Conservation (phyloP, 2,797 vertebrate species). For the Vespertilio murinus region DNA sequence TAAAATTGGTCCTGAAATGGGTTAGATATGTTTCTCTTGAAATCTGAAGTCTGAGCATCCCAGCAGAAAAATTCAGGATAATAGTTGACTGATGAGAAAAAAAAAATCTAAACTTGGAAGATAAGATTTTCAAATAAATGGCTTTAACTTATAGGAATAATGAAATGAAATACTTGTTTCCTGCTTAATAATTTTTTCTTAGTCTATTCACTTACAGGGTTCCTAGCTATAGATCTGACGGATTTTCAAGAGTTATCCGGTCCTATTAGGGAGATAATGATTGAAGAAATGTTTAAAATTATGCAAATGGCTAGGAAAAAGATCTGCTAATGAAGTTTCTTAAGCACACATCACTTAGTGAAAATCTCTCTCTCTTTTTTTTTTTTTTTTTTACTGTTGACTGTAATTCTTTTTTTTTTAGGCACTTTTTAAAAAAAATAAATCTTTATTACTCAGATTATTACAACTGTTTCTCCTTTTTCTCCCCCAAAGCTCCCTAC, state of each 20-base stretch:
- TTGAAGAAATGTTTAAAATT: constrained; percentile 11
- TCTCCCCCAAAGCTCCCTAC: no score
- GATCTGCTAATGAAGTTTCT: not conserved
- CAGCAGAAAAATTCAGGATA: constrained; percentile 5
- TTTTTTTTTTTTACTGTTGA: not conserved
- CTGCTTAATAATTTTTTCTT: constrained; percentile 27
- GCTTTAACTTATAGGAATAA: not conserved
- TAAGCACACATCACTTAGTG: no score
- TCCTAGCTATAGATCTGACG: not conserved
- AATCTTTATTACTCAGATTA: no score
- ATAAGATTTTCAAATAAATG: constrained; percentile 16
- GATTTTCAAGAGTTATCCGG: constrained; percentile 3
- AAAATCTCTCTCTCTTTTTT: no score
- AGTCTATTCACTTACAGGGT: not conserved
- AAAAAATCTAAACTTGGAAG: not conserved
- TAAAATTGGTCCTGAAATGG: not conserved
- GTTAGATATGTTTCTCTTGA: not conserved
- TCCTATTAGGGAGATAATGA: not conserved
- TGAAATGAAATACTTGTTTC: not conserved
- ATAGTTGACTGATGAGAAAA: not conserved
- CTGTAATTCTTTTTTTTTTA: no score
- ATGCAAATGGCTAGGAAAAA: not conserved
- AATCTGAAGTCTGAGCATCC: not conserved
- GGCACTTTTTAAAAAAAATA: no score
- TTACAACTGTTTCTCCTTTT: no score